Evolutionary conservation across 1,140 invertebrate genomes (phyloP).

Genomic region (Pseudomyrmex concolor): DNA sequence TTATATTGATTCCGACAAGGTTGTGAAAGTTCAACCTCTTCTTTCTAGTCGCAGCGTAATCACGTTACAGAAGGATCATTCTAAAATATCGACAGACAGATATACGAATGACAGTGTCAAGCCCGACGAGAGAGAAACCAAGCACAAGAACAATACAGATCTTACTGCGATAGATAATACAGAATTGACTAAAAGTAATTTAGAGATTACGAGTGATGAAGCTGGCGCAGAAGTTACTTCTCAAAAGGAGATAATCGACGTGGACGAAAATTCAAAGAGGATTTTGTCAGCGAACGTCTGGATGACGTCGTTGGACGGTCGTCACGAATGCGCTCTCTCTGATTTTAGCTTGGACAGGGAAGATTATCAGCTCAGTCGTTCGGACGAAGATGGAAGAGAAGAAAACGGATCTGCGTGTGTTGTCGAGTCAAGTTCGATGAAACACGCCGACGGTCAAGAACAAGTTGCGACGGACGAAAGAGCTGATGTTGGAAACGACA

Average conservation of each 20-base stretch:
- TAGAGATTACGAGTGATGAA: background rate
- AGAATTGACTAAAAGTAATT: background rate
- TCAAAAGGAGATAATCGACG: background rate
- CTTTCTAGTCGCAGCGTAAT: conserved; percentile 27
- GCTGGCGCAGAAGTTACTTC: background rate
- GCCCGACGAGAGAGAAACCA: background rate
- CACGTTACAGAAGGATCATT: conserved; percentile 10
- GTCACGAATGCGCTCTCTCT: conserved; percentile 64
- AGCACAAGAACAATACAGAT: conserved; percentile 11
- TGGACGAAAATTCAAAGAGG: conserved; percentile 1
- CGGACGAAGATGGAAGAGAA: conserved; percentile 33
- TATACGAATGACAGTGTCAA: conserved; percentile 11
- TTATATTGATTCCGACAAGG: conserved; percentile 49
- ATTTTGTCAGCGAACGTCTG: conserved; percentile 43
- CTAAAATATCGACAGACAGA: conserved; percentile 11
- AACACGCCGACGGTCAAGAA: conserved; percentile 16
- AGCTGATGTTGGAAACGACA: conserved; percentile 10
- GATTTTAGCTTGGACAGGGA: conserved; percentile 69
- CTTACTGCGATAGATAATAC: background rate
- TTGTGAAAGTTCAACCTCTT: conserved; percentile 66
- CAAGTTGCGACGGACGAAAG: background rate
- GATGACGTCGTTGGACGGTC: conserved; percentile 34
- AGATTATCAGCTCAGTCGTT: conserved; percentile 61
- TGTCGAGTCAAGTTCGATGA: conserved; percentile 1
- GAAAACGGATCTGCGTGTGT: background rate